phyloP scores from a whole-genome alignment of 1,140 invertebrate genomes.

The Frieseomelitta varia region DNA sequence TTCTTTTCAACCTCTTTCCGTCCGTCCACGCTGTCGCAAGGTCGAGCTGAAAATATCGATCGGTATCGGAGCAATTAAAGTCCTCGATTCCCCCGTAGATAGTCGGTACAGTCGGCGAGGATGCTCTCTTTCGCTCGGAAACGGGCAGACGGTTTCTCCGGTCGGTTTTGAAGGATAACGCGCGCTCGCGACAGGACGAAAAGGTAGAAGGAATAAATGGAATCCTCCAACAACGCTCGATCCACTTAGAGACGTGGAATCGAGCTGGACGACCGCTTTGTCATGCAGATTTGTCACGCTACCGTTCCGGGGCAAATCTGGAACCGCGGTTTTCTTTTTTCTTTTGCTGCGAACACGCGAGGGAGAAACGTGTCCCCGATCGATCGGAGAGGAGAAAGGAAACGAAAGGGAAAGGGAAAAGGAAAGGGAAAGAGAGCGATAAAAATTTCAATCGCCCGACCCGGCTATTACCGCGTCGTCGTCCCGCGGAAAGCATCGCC shows the following conservation, averaged over 20 bases:
- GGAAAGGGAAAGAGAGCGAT: constrained; percentile 57
- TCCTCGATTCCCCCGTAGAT: too few species aligned
- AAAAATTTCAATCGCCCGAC: constrained; percentile 61
- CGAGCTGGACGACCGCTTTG: constrained; percentile 48
- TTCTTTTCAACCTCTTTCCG: background rate
- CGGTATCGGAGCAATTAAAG: background rate
- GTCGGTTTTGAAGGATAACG: background rate
- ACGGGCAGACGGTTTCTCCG: background rate
- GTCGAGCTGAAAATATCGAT: constrained; percentile 2
- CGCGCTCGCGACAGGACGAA: constrained; percentile 28
- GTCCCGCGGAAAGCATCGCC: background rate
- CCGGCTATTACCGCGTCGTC: constrained; percentile 12
- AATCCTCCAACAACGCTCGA: constrained; percentile 42
- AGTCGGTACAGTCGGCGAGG: too few species aligned
- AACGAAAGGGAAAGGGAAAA: constrained; percentile 43
- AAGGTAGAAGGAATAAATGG: constrained; percentile 50
- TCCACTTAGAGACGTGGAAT: constrained; percentile 46
- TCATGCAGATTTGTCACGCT: constrained; percentile 60
- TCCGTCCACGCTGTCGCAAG: background rate
- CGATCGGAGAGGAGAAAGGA: constrained; percentile 16
- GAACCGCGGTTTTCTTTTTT: constrained; percentile 19
- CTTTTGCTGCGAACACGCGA: background rate
- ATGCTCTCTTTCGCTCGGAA: background rate
- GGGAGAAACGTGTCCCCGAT: constrained; percentile 14
- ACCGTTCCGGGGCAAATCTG: constrained; percentile 48